These are phyloP conservation scores for Octonoba sinensis DNA, from an alignment of 2,888 invertebrate genomes.

Conservation along the genomic window DNA sequence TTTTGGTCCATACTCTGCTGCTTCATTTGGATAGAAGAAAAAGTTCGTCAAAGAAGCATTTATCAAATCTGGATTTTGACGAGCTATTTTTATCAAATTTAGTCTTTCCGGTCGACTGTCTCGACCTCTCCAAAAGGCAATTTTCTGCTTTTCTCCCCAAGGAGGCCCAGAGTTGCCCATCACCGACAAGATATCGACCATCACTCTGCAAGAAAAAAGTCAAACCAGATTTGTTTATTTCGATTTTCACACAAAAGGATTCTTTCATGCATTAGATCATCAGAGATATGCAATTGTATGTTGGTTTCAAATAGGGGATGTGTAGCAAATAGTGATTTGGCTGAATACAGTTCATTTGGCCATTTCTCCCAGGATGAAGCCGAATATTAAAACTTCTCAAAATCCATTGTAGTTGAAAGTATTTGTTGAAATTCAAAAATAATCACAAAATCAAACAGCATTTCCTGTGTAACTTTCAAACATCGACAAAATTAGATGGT, in stretches of 20 bases:
- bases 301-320: too few species aligned
- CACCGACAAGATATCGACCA: constrained; percentile 89
- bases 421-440: too few species aligned
- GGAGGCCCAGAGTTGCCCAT: constrained; percentile 79
- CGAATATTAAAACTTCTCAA: too few species aligned
- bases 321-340: too few species aligned
- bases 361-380: too few species aligned
- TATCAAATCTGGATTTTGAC: constrained; percentile 82
- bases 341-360: too few species aligned
- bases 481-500: too few species aligned
- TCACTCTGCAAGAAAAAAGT: constrained; percentile 77
- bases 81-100: constrained; percentile 83
- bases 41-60: constrained; percentile 95
- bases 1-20: constrained; percentile 87
- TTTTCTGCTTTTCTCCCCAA: constrained; percentile 83
- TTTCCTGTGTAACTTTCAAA: too few species aligned
- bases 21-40: constrained; percentile 91
- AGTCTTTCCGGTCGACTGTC: constrained; percentile 90
- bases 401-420: too few species aligned
- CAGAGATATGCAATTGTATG: background rate
- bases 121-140: constrained; percentile 91
- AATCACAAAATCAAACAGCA: too few species aligned
- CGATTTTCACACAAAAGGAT: too few species aligned
- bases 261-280: background rate
- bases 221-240: background rate